phyloP scores from a whole-genome alignment of 2,888 invertebrate genomes.

The Corythucha ciliata region DNA sequence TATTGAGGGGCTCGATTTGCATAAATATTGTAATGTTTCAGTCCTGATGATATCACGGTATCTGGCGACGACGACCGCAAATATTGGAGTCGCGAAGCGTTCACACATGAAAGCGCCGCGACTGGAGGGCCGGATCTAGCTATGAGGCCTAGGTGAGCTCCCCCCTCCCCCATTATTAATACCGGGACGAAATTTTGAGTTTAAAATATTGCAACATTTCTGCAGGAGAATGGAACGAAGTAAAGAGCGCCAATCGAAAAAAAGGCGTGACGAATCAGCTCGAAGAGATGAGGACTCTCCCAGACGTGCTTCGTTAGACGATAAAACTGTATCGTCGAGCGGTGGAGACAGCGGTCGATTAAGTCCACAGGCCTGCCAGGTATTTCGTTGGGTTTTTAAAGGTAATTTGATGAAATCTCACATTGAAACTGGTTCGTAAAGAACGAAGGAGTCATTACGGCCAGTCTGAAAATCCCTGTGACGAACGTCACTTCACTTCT shows the following conservation, averaged over 20 bases:
- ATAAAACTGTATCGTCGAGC: constrained; percentile 27
- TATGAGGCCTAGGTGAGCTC: constrained; percentile 44
- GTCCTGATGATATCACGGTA: too few relatives aligned
- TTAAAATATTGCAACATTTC: not conserved
- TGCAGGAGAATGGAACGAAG: constrained; percentile 34
- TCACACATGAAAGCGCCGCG: constrained; percentile 61
- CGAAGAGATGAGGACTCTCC: constrained; percentile 45
- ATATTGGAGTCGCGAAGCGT: constrained; percentile 66
- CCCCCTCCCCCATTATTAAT: too few relatives aligned
- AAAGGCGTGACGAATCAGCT: constrained; percentile 46
- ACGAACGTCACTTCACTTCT: constrained; percentile 43
- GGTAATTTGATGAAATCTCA: not conserved
- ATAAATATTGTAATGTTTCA: too few relatives aligned
- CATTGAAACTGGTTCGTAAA: constrained; percentile 1
- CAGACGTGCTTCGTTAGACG: constrained; percentile 30
- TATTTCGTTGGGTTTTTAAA: not conserved
- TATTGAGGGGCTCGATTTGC: not conserved
- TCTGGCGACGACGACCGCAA: constrained; percentile 44
- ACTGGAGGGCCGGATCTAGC: constrained; percentile 50
- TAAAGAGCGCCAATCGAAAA: constrained; percentile 43
- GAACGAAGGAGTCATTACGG: constrained; percentile 50
- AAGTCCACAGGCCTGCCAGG: constrained; percentile 26
- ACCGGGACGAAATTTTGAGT: not conserved
- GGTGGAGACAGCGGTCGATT: constrained; percentile 29
- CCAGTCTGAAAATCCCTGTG: constrained; percentile 69